Evolutionary conservation across 2,113 vertebrate species (phyloP).

Genomic region (Corapipo altera): DNA sequence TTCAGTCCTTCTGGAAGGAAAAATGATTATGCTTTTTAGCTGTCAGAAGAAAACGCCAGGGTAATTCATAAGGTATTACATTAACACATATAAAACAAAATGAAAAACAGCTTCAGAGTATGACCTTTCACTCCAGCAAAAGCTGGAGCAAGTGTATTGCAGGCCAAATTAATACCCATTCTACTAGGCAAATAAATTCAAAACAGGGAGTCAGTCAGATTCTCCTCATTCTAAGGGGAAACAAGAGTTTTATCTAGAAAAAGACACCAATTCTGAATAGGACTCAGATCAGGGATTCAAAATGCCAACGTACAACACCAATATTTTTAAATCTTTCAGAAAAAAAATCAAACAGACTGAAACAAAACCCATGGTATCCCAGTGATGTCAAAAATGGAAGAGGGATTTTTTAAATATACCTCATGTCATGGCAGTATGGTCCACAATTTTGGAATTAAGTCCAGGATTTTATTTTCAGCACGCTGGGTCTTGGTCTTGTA

Average conservation of each 20-base stretch:
- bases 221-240: not conserved
- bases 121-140: constrained; percentile 78
- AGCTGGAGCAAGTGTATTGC: constrained; percentile 76
- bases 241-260: constrained; percentile 12
- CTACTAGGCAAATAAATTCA: constrained; percentile 77
- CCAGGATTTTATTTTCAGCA: not conserved
- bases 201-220: constrained; percentile 20
- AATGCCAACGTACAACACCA: not conserved
- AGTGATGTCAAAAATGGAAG: not conserved
- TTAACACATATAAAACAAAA: constrained; percentile 81
- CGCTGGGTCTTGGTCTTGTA: not conserved
- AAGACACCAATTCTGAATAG: not conserved
- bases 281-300: not conserved
- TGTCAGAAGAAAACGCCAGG: constrained; percentile 73
- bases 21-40: constrained; percentile 80
- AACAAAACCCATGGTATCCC: not conserved
- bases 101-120: constrained; percentile 77
- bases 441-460: not conserved
- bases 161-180: constrained; percentile 74
- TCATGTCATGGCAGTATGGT: not conserved
- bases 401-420: not conserved
- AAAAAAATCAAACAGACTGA: not conserved
- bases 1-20: constrained; percentile 73
- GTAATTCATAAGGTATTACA: constrained; percentile 82
- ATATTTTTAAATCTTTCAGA: not conserved